These are phyloP conservation scores for Nicator chloris DNA, from an alignment of 2,113 vertebrate genomes.

Conservation along the genomic window DNA sequence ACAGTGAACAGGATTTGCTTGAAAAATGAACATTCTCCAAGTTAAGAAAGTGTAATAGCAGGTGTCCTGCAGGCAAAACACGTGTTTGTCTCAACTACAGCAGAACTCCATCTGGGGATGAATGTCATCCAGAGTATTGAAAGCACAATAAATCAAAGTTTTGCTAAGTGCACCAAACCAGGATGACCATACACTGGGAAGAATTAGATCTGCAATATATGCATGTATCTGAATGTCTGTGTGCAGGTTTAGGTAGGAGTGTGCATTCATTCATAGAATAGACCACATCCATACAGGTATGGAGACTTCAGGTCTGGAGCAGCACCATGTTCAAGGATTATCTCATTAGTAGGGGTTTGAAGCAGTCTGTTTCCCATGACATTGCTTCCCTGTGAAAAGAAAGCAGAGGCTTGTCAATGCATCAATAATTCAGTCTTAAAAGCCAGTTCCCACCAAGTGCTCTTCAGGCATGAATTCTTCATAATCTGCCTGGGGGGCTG, in stretches of 20 bases:
- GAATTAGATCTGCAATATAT: background rate
- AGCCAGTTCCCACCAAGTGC: background rate
- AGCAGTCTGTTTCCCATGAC: background rate
- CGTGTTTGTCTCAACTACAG: background rate
- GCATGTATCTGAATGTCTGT: background rate
- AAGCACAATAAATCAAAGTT: background rate
- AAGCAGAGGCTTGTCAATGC: background rate
- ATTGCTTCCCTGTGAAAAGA: background rate
- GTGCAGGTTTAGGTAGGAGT: background rate
- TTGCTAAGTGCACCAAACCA: background rate
- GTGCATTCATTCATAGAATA: background rate
- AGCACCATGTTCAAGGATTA: background rate
- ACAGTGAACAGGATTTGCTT: background rate
- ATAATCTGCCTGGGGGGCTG: background rate
- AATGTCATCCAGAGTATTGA: background rate
- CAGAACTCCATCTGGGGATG: background rate
- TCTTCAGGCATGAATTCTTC: background rate
- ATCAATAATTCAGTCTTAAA: background rate
- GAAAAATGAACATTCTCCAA: background rate
- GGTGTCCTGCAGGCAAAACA: background rate
- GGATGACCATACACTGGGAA: background rate
- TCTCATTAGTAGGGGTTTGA: background rate
- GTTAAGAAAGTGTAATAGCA: background rate
- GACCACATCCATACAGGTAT: background rate
- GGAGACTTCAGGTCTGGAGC: background rate